phyloP scores from a whole-genome alignment of 2,888 invertebrate species.

The Amorpha juglandis region DNA sequence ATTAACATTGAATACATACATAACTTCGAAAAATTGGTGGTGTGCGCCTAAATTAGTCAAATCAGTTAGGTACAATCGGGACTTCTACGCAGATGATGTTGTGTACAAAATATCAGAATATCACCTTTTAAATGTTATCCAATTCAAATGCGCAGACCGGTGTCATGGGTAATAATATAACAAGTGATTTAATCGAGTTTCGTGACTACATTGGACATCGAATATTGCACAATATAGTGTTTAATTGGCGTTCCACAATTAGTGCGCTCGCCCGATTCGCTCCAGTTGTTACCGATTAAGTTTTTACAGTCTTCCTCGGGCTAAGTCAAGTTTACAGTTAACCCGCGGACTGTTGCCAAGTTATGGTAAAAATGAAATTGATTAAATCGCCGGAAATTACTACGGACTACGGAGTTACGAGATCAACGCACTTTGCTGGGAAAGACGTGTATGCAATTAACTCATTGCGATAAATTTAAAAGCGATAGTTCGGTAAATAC shows the following conservation, averaged over 20 bases:
- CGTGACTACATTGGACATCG: conserved; percentile 59
- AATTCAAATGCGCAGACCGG: neutral
- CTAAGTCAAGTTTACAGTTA: conserved; percentile 78
- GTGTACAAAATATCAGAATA: neutral
- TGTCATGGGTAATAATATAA: conserved; percentile 19
- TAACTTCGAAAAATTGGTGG: no score
- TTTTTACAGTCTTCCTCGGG: conserved; percentile 70
- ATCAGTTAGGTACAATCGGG: no score
- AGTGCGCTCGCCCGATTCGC: conserved; percentile 76
- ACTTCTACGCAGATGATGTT: neutral
- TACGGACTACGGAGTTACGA: conserved; percentile 38
- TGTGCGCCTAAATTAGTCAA: no score
- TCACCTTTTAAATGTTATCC: neutral
- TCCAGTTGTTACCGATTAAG: conserved; percentile 81
- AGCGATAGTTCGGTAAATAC: conserved; percentile 9
- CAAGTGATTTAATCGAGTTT: conserved; percentile 34
- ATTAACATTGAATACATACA: no score
- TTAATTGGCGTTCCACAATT: conserved; percentile 74
- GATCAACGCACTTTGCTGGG: conserved; percentile 34
- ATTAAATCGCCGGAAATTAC: conserved; percentile 52
- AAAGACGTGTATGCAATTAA: conserved; percentile 19
- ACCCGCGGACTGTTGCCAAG: conserved; percentile 59
- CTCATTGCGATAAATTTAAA: conserved; percentile 13
- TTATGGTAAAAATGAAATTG: conserved; percentile 66
- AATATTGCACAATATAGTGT: conserved; percentile 76